These are phyloP conservation scores for Coecobrya sp. DNA, from an alignment of 2,888 invertebrate species.

Conservation along the genomic window DNA sequence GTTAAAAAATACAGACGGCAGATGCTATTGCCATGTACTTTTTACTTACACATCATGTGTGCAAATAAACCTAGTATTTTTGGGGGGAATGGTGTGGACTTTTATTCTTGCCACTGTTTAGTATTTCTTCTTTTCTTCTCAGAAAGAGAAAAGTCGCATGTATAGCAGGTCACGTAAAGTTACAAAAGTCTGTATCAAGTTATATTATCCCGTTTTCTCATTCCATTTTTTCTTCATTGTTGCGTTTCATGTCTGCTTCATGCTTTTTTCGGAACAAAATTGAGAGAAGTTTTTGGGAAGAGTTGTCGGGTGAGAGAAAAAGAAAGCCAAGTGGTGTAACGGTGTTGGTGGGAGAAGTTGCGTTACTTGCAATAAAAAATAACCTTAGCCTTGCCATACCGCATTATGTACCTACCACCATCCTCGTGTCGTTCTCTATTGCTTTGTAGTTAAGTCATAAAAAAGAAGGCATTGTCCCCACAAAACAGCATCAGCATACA, in stretches of 20 bases:
- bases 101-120: background rate
- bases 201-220: conserved; percentile 10
- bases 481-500: background rate
- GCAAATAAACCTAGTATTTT: background rate
- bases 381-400: conserved; percentile 43
- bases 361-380: background rate
- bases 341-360: background rate
- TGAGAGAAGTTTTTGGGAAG: background rate
- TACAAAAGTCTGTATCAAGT: background rate
- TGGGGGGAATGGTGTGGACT: background rate
- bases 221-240: background rate
- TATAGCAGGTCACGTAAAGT: background rate
- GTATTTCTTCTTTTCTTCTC: background rate
- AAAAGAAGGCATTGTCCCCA: background rate
- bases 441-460: background rate
- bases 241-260: background rate
- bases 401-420: background rate
- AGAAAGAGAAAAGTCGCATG: background rate
- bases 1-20: background rate
- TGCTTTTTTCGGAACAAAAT: background rate
- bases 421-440: background rate
- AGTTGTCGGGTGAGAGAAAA: background rate
- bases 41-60: conserved; percentile 18
- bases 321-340: background rate
- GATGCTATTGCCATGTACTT: background rate